phyloP scores from a whole-genome alignment of 2,797 vertebrate genomes.

The Phalanger gymnotis region DNA sequence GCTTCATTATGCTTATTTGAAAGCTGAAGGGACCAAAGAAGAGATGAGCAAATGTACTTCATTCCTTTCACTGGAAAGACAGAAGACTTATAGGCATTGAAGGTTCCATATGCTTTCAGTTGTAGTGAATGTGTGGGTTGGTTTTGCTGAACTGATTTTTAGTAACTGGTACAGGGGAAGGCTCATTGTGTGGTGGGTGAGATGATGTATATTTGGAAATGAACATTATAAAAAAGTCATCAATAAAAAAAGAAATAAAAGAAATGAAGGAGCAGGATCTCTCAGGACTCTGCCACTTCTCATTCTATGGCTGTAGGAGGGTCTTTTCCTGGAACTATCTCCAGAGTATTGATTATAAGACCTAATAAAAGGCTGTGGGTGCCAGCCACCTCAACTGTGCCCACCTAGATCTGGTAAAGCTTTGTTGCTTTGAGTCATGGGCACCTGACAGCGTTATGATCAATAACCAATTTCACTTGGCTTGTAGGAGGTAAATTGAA shows the following conservation, averaged over 20 bases:
- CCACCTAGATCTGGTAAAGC: not conserved
- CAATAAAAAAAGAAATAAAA: not conserved
- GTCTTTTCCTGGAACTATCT: not conserved
- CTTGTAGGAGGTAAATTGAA: not conserved
- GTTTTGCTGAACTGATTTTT: not conserved
- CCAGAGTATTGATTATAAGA: not conserved
- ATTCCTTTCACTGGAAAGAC: not conserved
- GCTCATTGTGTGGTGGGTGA: not conserved
- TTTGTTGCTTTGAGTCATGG: not conserved
- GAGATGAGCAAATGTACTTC: not conserved
- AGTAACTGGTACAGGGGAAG: not conserved
- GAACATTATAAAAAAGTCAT: not conserved
- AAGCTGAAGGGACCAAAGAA: not conserved
- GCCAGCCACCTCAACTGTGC: not conserved
- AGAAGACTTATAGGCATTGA: not conserved
- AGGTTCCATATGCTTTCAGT: not conserved
- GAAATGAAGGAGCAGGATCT: not conserved
- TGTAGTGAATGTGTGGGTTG: not conserved
- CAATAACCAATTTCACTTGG: not conserved
- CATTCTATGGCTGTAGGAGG: not conserved
- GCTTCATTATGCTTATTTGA: not conserved
- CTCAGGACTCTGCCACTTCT: not conserved
- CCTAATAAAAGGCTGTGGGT: not conserved
- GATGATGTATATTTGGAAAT: not conserved
- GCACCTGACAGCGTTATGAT: not conserved